Evolutionary conservation across 1,140 invertebrate species (phyloP).

Genomic region (Drosophila grimshawi): DNA sequence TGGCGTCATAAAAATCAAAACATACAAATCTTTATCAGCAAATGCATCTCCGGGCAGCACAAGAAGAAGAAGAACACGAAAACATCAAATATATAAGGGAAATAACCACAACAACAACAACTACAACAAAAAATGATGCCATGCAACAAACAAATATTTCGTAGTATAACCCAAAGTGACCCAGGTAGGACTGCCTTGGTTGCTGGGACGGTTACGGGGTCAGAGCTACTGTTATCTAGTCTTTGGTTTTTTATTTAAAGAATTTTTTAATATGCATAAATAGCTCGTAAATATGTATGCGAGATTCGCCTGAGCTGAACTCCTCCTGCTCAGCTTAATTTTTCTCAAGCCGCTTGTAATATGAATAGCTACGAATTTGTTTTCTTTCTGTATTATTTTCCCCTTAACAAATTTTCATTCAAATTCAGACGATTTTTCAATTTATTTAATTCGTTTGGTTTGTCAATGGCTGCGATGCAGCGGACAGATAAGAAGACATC

Average conservation of each 20-base stretch:
- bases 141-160: conserved; percentile 28
- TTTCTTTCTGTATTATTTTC: conserved; percentile 2
- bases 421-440: conserved; percentile 70
- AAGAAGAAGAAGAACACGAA: conserved; percentile 5
- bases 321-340: conserved; percentile 1
- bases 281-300: conserved; percentile 78
- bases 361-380: conserved; percentile 48
- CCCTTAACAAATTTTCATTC: conserved; percentile 67
- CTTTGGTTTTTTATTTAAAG: conserved; percentile 71
- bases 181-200: conserved; percentile 47
- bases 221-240: conserved; percentile 78
- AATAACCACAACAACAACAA: no score
- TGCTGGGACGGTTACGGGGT: conserved; percentile 3
- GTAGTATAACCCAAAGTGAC: conserved; percentile 7
- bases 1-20: conserved; percentile 80
- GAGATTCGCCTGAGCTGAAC: conserved; percentile 45
- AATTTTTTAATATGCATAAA: conserved; percentile 83
- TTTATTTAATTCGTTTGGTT: conserved; percentile 78
- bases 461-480: conserved; percentile 66
- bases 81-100: conserved; percentile 1
- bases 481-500: conserved; percentile 53
- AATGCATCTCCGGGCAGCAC: conserved; percentile 51
- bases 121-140: conserved; percentile 22
- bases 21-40: conserved; percentile 77
- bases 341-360: conserved; percentile 17